These are phyloP conservation scores for Colossoma macropomum DNA, from an alignment of 2,113 vertebrate species.

Conservation along the genomic window DNA sequence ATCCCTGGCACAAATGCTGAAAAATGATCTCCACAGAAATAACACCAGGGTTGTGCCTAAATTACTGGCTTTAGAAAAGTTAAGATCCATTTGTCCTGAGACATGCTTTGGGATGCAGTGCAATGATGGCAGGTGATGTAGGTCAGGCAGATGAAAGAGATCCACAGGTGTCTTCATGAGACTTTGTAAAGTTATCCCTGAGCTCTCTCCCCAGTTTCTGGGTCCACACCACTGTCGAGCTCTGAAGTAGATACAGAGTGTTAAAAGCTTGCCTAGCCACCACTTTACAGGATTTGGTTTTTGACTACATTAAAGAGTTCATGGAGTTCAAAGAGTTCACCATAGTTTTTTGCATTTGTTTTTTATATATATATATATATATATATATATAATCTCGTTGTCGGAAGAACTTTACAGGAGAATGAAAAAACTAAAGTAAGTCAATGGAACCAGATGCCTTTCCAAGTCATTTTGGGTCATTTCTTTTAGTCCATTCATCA, in stretches of 20 bases:
- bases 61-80: background rate
- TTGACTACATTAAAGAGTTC: background rate
- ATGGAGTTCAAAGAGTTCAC: too few species aligned
- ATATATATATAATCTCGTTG: too few species aligned
- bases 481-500: too few species aligned
- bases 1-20: background rate
- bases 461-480: too few species aligned
- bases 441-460: too few species aligned
- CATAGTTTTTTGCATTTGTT: too few species aligned
- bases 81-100: background rate
- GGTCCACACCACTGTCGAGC: conserved; percentile 64
- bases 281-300: background rate
- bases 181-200: conserved; percentile 43
- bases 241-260: conserved; percentile 39
- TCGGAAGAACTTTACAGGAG: too few species aligned
- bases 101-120: background rate
- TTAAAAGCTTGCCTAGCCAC: background rate
- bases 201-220: conserved; percentile 70
- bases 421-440: too few species aligned
- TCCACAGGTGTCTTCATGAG: background rate
- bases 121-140: background rate
- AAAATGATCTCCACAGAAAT: background rate
- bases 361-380: too few species aligned
- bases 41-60: background rate
- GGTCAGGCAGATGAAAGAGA: background rate